Evolutionary conservation across 2,797 vertebrate genomes (phyloP), one percentile per base, ranked within the genome.

Genomic region (Rhodeus uyekii): DNA sequence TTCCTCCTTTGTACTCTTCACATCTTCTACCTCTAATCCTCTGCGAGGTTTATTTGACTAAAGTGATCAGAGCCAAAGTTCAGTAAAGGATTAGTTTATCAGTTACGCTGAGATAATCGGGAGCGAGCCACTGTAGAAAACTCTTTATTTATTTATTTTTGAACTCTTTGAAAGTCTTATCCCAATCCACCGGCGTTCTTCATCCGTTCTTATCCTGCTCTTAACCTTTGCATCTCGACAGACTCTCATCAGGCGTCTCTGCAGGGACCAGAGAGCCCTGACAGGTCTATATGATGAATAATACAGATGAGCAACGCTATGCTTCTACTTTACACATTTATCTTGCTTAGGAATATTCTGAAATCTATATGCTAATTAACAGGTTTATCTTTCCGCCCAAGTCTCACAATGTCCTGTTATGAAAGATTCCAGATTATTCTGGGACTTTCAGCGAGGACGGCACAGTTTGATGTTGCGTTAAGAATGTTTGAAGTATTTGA

Each of bases 321-420:
- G 46, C 67, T 65, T 83, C 60, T 46, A 82, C 82, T 87, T 74
- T 79, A 84, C 81, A 72, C 79, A 74, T 85, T 82, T 60, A 78
- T 60, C 69, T 81, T 8, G 18, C 65, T 58, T 24, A 63, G 48
- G 48, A 48, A 67, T 78, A 63, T 60, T 61, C 44, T 14, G 73
- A 78, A 73, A 60, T 76, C 75, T 55, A 8, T 39, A 83, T 81
- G 74, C 74, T 86, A 78, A 80, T 87, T 77, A 68, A 27, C 71
- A 76, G 44, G 38, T 83, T 77, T 24, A 72, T 61, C 69, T 12
- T 63, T 55, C 64, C 29, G 38, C 72, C 53, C 42, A 46, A 79
- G 60, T 80, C 71, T 38, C 64, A 74, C 65, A 42, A 24, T 50
- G 8, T 68, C 55, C 29, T 18, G 13, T 60, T 61, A 48, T 39